A percentile compares a stretch with the other conserved stretches of the same genome.
Evolutionary conservation across 2,113 vertebrate species (phyloP).

Genomic region (Strigops habroptila): DNA sequence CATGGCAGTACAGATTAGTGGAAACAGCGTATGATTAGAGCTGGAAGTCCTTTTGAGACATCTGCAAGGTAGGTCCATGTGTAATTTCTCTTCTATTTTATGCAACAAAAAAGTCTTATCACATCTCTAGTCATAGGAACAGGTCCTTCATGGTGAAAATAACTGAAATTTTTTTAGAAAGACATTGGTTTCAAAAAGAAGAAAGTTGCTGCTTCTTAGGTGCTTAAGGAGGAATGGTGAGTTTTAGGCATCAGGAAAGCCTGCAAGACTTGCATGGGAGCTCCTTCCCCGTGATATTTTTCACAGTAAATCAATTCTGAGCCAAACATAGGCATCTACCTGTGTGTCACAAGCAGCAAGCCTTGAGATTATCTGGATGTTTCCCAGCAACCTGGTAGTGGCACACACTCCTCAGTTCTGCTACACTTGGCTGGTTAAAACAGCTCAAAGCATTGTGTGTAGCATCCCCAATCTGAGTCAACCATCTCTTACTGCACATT

Average conservation of each 20-base stretch:
- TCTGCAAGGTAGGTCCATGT: not conserved
- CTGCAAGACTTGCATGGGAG: not conserved
- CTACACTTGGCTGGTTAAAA: not conserved
- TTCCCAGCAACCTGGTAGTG: not conserved
- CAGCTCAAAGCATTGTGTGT: not conserved
- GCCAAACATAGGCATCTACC: not conserved
- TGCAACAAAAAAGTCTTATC: not conserved
- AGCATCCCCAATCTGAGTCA: not conserved
- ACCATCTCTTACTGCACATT: not conserved
- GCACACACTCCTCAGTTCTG: accelerated
- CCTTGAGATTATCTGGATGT: not conserved
- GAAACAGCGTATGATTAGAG: not conserved
- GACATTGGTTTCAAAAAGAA: not conserved
- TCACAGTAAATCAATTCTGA: not conserved
- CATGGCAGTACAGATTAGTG: not conserved
- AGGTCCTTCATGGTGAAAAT: not conserved
- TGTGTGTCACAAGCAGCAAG: not conserved
- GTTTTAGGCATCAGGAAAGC: not conserved
- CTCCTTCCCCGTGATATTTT: not conserved
- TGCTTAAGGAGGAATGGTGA: not conserved
- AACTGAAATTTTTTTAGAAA: not conserved
- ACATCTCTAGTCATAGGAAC: not conserved
- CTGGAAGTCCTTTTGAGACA: not conserved
- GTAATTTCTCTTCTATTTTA: not conserved
- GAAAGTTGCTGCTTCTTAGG: not conserved